These are phyloP conservation scores for Drosophila varians DNA, from an alignment of 1,140 invertebrate species.

Conservation along the genomic window DNA sequence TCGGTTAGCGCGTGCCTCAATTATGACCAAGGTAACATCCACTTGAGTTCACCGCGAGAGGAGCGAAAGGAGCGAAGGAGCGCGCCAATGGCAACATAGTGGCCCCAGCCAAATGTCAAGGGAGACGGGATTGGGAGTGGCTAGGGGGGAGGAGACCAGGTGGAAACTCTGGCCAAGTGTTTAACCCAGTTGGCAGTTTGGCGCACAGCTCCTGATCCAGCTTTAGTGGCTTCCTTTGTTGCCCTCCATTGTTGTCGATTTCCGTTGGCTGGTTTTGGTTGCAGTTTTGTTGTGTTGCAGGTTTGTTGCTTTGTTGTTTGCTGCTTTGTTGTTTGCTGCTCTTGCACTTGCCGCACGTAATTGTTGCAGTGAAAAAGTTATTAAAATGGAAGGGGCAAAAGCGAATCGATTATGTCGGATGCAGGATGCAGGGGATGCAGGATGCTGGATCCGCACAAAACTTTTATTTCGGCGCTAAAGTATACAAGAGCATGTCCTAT, in stretches of 20 bases:
- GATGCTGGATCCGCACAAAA: conserved; percentile 31
- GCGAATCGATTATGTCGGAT: conserved; percentile 72
- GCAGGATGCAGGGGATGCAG: conserved; percentile 12
- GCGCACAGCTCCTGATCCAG: conserved; percentile 42
- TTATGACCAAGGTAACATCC: conserved; percentile 61
- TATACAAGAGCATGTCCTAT: not conserved
- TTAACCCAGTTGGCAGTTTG: conserved; percentile 71
- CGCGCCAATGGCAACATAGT: conserved; percentile 49
- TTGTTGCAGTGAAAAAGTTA: conserved; percentile 76
- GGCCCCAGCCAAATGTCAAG: conserved; percentile 69
- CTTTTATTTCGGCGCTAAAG: conserved; percentile 46
- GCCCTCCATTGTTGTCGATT: conserved; percentile 40
- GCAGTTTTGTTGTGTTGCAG: not conserved
- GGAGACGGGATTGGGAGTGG: conserved; percentile 22
- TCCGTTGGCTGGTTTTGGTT: conserved; percentile 6
- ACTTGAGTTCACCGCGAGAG: conserved; percentile 50
- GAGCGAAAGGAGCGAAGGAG: conserved; percentile 8
- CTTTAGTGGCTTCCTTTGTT: conserved; percentile 44
- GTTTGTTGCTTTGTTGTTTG: conserved; percentile 52
- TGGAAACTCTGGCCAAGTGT: conserved; percentile 65
- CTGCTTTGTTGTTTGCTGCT: conserved; percentile 54
- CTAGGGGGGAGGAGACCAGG: conserved; percentile 19
- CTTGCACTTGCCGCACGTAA: conserved; percentile 70
- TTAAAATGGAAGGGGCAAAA: conserved; percentile 77
- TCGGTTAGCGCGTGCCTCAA: conserved; percentile 66